Evolutionary conservation across 2,888 invertebrate species (phyloP), one percentile per base, ranked within the genome.

Genomic region (Mycalesis mineus): DNA sequence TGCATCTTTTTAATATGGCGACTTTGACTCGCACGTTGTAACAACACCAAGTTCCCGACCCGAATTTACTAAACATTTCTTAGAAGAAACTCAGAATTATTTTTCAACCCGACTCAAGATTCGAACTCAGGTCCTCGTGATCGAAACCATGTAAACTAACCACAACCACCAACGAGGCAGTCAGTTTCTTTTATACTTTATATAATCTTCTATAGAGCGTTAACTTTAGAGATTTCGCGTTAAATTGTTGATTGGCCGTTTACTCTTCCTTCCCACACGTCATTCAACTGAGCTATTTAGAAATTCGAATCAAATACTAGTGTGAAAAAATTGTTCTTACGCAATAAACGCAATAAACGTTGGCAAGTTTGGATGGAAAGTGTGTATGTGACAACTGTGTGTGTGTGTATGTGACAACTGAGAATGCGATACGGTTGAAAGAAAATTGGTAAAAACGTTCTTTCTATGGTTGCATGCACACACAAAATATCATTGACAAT

Each of bases 321-420:
- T 64, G 69, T 67, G 67, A 66, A 68, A 69, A 68, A 66, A 56
- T n/a, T 48, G 58, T 36, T 65, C 67, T 68, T 66, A 65, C 65
- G 66, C 68, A 69, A 66, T 52, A 65, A 64, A 58, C 57, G 58
- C 56, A 49, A n/a, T n/a, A n/a, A n/a, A n/a, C n/a, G 49, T 56
- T 63, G 64, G 64, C 64, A 50, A 62, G 64, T 61, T 65, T 56
- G 59, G 60, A 65, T 65, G 64, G 69, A 69, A 69, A 69, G 69
- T 68, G 63, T 63, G 40, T 44, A 62, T 49, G 58, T 63, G n/a
- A n/a, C n/a, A n/a, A n/a, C n/a, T n/a, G n/a, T n/a, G n/a, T n/a
- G n/a, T n/a, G n/a, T n/a, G n/a, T 64, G 61, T 68, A 59, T 59
- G 58, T 62, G 64, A 53, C 53, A 48, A 50, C 15, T n/a, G 36